A percentile compares a stretch with the other conserved stretches of the same genome.
Conservation (phyloP, 2,888 invertebrate species). For the Tipula confusa region DNA sequence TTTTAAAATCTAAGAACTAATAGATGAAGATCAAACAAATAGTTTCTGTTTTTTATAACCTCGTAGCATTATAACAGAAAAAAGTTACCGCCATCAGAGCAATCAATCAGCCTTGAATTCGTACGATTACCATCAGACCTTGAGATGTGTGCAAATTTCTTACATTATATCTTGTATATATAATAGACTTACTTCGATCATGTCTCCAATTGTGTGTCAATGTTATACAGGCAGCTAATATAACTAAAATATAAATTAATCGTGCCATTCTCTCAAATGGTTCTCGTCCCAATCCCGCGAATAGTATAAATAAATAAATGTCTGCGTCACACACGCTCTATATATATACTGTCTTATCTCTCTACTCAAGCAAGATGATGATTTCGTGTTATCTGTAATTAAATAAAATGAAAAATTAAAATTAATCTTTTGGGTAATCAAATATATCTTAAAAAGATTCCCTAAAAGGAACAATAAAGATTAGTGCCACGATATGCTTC, state of each 20-base stretch:
- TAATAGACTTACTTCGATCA: slow-evolving; percentile 27
- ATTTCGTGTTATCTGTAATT: not conserved
- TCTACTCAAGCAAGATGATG: not conserved
- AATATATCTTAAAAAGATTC: not conserved
- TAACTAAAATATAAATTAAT: slow-evolving; percentile 25
- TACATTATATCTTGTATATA: not conserved
- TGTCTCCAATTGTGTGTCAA: not conserved
- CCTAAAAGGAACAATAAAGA: slow-evolving; percentile 1
- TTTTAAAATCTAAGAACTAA: not conserved
- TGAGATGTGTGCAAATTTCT: not conserved
- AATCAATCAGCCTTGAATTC: not conserved
- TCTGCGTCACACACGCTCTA: not conserved
- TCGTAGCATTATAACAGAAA: not conserved
- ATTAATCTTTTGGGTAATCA: not conserved
- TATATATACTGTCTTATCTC: not conserved
- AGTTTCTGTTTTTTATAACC: not conserved
- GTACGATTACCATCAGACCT: not conserved
- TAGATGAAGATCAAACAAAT: not conserved
- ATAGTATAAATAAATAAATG: not conserved
- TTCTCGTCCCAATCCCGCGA: not conserved
- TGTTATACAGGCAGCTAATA: slow-evolving; percentile 26
- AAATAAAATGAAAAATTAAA: not conserved
- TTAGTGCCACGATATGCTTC: not conserved
- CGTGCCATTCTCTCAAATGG: not conserved
- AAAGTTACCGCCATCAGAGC: not conserved